A percentile compares a stretch with the other conserved stretches of the same genome.
Evolutionary conservation across 2,113 vertebrate species (phyloP).

Genomic region (Pandion haliaetus): DNA sequence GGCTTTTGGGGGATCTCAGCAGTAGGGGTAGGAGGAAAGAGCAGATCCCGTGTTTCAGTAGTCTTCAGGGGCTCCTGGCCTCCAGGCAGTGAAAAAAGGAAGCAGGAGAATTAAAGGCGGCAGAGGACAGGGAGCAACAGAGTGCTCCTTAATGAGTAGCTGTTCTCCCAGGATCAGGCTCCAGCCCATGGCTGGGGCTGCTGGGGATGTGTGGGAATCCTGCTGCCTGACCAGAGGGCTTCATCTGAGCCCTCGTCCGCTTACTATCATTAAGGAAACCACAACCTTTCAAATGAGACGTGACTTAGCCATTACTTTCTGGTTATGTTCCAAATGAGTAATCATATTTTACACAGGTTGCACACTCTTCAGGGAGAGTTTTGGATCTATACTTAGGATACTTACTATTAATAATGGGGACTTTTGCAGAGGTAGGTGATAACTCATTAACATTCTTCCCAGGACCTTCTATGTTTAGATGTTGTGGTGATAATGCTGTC

Average conservation of each 20-base stretch:
- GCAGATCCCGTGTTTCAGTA: neutral
- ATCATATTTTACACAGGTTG: conserved; percentile 27
- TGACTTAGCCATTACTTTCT: conserved; percentile 23
- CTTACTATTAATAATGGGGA: conserved; percentile 16
- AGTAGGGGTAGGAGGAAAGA: neutral
- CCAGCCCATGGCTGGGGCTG: neutral
- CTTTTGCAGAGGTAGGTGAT: conserved; percentile 17
- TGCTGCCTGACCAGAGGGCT: neutral
- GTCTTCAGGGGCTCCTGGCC: neutral
- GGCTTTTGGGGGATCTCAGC: neutral
- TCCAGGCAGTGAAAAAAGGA: neutral
- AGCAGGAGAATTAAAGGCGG: neutral
- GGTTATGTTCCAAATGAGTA: conserved; percentile 38
- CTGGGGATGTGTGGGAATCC: neutral
- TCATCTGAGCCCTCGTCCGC: neutral
- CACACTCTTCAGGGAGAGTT: conserved; percentile 26
- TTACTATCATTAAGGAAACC: neutral
- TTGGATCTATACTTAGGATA: conserved; percentile 37
- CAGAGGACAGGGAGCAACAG: neutral
- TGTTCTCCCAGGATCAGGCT: neutral
- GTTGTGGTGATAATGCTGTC: conserved; percentile 28
- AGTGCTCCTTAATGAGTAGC: neutral
- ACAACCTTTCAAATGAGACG: neutral
- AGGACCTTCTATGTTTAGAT: conserved; percentile 38
- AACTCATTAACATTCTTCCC: conserved; percentile 55